These are phyloP conservation scores for Mongoloraphidia duomilia DNA, from an alignment of 2,888 invertebrate species.

Conservation along the genomic window DNA sequence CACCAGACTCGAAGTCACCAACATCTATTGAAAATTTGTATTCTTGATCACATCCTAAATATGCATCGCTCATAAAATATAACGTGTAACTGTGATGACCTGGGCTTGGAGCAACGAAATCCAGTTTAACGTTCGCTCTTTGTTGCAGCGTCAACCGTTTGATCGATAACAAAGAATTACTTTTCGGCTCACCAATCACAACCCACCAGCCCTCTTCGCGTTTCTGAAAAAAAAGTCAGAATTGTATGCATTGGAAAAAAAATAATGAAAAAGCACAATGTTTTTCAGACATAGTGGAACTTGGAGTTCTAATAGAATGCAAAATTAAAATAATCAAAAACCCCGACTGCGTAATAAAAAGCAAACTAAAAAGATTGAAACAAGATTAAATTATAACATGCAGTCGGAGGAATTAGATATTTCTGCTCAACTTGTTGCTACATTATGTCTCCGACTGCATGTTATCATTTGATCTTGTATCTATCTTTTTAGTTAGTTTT, in stretches of 20 bases:
- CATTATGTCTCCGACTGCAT: too few relatives aligned
- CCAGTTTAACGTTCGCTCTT: slow-evolving; percentile 72
- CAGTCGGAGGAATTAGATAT: too few relatives aligned
- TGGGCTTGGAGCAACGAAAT: slow-evolving; percentile 85
- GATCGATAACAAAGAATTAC: slow-evolving; percentile 89
- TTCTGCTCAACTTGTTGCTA: too few relatives aligned
- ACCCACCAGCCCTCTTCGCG: slow-evolving; percentile 96
- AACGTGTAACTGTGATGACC: slow-evolving; percentile 85
- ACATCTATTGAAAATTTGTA: slow-evolving; percentile 85
- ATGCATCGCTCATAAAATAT: slow-evolving; percentile 99
- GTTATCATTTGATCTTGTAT: too few relatives aligned
- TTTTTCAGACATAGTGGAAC: too few relatives aligned
- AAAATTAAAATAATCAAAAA: neutral
- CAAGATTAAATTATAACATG: too few relatives aligned
- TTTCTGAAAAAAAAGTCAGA: slow-evolving; percentile 41
- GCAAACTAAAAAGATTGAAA: too few relatives aligned
- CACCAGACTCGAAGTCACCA: slow-evolving; percentile 56
- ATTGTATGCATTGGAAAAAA: slow-evolving; percentile 1
- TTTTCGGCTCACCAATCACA: slow-evolving; percentile 91
- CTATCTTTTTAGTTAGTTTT: too few relatives aligned
- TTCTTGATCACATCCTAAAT: slow-evolving; percentile 98
- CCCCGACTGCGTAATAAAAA: too few relatives aligned
- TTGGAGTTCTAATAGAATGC: too few relatives aligned
- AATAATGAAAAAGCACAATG: neutral
- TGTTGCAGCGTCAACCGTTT: slow-evolving; percentile 91